These are phyloP conservation scores for Tenthredo scrophulariae DNA, from an alignment of 2,888 invertebrate genomes.

Conservation along the genomic window DNA sequence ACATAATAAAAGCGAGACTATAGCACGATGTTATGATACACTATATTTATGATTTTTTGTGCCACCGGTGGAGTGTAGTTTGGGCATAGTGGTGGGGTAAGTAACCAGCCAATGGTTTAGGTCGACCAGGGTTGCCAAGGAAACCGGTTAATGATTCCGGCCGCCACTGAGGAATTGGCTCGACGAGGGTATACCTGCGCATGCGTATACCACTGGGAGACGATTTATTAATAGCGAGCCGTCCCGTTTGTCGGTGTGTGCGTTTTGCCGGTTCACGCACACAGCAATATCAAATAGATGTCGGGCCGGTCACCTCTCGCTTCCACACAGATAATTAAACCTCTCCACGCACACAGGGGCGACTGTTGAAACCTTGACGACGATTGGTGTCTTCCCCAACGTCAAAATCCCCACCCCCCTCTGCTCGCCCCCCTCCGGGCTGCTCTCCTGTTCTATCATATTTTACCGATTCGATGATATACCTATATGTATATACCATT, in stretches of 20 bases:
- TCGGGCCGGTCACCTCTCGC: constrained; percentile 52
- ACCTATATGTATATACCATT: constrained; percentile 26
- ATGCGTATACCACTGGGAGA: constrained; percentile 53
- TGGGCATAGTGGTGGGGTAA: constrained; percentile 64
- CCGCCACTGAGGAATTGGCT: constrained; percentile 76
- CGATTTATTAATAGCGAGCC: constrained; percentile 61
- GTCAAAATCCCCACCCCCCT: constrained; percentile 61
- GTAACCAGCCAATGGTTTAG: constrained; percentile 74
- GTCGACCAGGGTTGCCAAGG: constrained; percentile 75
- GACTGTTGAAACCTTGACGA: constrained; percentile 63
- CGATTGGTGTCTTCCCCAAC: constrained; percentile 76
- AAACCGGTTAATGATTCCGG: constrained; percentile 78
- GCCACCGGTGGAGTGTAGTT: constrained; percentile 51
- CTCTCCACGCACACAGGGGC: constrained; percentile 54
- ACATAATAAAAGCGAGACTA: background rate
- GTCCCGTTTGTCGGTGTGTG: constrained; percentile 46
- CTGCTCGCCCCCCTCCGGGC: constrained; percentile 53
- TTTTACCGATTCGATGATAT: constrained; percentile 68
- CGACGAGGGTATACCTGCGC: constrained; percentile 58
- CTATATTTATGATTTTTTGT: constrained; percentile 52
- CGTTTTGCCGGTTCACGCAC: constrained; percentile 38
- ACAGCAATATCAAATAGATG: constrained; percentile 35
- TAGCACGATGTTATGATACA: constrained; percentile 48
- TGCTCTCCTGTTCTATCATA: constrained; percentile 61
- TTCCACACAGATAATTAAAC: constrained; percentile 50